These are phyloP conservation scores for Helleia helle DNA, from an alignment of 2,888 invertebrate genomes.

Conservation along the genomic window DNA sequence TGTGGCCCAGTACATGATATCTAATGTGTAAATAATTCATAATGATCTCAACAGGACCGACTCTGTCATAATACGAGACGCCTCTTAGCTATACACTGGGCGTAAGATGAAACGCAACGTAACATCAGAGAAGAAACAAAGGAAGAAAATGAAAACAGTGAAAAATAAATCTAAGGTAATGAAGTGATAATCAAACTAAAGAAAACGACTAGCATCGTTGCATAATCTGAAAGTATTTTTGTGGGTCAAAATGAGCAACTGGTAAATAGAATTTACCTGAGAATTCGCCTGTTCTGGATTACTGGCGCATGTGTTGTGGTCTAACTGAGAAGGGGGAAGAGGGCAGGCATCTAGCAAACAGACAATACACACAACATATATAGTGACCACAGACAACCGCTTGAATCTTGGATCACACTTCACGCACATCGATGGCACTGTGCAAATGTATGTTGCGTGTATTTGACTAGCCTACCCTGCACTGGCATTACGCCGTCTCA, in stretches of 20 bases:
- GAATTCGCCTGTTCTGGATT: conserved; percentile 81
- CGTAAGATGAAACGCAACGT: conserved; percentile 50
- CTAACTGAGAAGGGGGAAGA: conserved; percentile 90
- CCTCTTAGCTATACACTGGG: conserved; percentile 50
- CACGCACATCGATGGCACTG: conserved; percentile 58
- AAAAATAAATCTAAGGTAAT: conserved; percentile 59
- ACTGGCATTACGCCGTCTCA: conserved; percentile 25
- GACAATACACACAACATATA: conserved; percentile 88
- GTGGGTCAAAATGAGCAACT: conserved; percentile 67
- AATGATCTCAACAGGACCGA: conserved; percentile 30
- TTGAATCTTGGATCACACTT: conserved; percentile 72
- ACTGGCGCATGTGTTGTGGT: conserved; percentile 86
- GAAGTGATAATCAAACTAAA: conserved; percentile 65
- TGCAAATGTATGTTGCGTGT: conserved; percentile 61
- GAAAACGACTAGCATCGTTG: conserved; percentile 63
- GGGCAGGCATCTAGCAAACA: conserved; percentile 96
- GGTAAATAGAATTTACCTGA: conserved; percentile 75
- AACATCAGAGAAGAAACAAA: conserved; percentile 41
- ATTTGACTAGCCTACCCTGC: conserved; percentile 61
- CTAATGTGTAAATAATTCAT: conserved; percentile 51
- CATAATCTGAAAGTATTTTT: conserved; percentile 67
- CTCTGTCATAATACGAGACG: conserved; percentile 31
- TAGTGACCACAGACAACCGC: conserved; percentile 74
- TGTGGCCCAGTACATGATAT: conserved; percentile 57
- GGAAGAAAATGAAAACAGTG: conserved; percentile 51